Base-by-base conservation (phyloP, 1,140 invertebrate species). In the Temnothorax curvispinosus region DNA sequence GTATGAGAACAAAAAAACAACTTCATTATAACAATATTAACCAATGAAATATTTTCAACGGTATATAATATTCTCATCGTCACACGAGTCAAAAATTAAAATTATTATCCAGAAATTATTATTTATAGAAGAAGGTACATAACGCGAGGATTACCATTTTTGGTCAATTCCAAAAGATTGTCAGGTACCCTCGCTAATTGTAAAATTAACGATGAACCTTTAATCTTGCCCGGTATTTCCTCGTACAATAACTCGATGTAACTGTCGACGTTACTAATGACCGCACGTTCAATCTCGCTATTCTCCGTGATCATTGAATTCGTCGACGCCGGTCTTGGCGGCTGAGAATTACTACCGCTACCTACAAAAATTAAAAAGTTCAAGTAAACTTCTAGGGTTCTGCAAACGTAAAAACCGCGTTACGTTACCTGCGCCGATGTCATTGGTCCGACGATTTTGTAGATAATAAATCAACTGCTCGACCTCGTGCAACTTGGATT, bases 211-310 rank as follows among this genome's bases (percentile, higher is more conserved):
- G 97, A 97, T n/a, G 99, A 98, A 47, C 98, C 99, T 95, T 98
- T 97, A 38, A 99, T 97, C 96, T 99, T 99, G 90, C 98, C 98
- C 58, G 97, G 96, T 90, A 99, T 97, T 89, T 99, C 99, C 95
- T 99, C 99, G 95, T 99, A 99, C 5, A 99, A 95, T 85, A 99
- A 95, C 95, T 99, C 99, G 62, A 99, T 97, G 95, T 99, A 99
- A 90, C 97, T 97, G 93, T 99, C 98, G 67, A 99, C 96, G 94
- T 97, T 97, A 90, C 98, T 98, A 74, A 98, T 97, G 38, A 97
- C 96, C 67, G 97, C 97, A 65, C 95, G 95, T 92, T 96, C 96
- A 15, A 41, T 62, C 69, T 95, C 95, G 4, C 87, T 88, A 75
- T 92, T 94, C 35, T 95, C 94, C 27, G 88, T 87, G 77, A 81